These are phyloP conservation scores for Indri indri DNA, from an alignment of 2,113 vertebrate genomes.

Conservation along the genomic window DNA sequence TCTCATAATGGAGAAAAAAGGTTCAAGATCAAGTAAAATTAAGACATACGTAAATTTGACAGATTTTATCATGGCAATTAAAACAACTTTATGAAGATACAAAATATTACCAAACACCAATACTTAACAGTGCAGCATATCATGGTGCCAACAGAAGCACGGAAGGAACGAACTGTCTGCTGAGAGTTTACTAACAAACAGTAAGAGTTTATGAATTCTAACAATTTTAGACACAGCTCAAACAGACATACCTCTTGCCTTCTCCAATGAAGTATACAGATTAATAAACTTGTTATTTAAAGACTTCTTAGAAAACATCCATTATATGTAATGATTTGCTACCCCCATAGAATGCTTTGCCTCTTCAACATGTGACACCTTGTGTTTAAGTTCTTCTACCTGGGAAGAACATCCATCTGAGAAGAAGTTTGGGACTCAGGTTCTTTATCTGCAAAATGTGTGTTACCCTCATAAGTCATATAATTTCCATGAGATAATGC, in stretches of 20 bases:
- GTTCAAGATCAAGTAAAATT: not conserved
- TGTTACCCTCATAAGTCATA: not conserved
- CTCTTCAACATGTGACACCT: not conserved
- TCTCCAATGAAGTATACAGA: not conserved
- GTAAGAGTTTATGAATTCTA: not conserved
- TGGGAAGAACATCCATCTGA: no score
- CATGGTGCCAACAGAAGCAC: not conserved
- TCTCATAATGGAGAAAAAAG: not conserved
- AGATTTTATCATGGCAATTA: not conserved
- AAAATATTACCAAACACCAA: not conserved
- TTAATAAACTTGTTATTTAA: not conserved
- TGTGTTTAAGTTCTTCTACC: not conserved
- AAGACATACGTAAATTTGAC: not conserved
- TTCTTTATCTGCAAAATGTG: not conserved
- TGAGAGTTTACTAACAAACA: not conserved
- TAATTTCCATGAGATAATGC: not conserved
- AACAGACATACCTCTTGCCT: not conserved
- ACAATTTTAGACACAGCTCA: not conserved
- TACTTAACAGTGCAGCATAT: not conserved
- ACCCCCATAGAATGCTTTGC: not conserved
- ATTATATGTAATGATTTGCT: not conserved
- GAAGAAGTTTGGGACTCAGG: not conserved
- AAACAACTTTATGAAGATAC: not conserved
- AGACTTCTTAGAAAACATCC: not conserved
- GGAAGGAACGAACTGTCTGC: not conserved